Evolutionary conservation across 1,140 invertebrate species (phyloP).

Genomic region (Aphidius gifuensis): DNA sequence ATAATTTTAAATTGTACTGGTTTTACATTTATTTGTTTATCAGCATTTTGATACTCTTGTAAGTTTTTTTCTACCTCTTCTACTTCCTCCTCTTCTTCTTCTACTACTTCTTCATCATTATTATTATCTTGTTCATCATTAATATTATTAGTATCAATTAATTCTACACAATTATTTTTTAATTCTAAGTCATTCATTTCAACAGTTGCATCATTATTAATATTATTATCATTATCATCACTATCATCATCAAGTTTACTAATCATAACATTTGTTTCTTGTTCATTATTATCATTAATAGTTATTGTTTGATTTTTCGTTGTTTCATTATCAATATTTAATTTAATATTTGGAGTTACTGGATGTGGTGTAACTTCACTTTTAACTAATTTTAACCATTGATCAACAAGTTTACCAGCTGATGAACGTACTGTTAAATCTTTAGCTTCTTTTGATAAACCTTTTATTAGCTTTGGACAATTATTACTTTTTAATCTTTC

Average conservation of each 20-base stretch:
- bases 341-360: conserved; percentile 11
- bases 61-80: conserved; percentile 27
- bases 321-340: neutral
- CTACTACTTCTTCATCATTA: neutral
- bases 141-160: conserved; percentile 9
- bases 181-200: conserved; percentile 19
- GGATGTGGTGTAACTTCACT: conserved; percentile 54
- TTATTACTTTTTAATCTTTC: conserved; percentile 86
- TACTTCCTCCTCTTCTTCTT: too few relatives aligned
- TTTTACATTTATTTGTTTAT: conserved; percentile 23
- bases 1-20: conserved; percentile 32
- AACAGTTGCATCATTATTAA: conserved; percentile 5
- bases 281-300: neutral
- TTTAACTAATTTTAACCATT: conserved; percentile 86
- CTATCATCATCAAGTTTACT: neutral
- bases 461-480: conserved; percentile 87
- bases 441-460: conserved; percentile 76
- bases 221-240: neutral
- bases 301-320: neutral
- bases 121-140: conserved; percentile 24
- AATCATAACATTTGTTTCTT: neutral
- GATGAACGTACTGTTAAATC: conserved; percentile 70
- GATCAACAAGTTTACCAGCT: conserved; percentile 79
- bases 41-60: conserved; percentile 12
- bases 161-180: conserved; percentile 21